Conservation (phyloP, 2,113 vertebrate genomes). For the Eublepharis macularius region DNA sequence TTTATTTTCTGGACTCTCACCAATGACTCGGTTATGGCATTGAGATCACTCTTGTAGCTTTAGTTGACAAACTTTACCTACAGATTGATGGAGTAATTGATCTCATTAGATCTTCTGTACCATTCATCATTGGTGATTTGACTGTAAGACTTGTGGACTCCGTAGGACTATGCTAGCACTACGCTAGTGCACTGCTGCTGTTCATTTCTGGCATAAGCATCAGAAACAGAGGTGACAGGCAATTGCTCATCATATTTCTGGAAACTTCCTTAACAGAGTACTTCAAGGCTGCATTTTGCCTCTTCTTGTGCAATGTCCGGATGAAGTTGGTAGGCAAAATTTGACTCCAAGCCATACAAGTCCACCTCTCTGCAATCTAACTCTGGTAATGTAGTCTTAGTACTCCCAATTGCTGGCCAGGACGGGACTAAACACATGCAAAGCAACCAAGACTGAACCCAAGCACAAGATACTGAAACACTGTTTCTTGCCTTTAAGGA, state of each 20-base stretch:
- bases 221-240: background rate
- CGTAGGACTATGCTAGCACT: background rate
- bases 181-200: background rate
- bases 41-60: background rate
- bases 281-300: background rate
- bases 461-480: background rate
- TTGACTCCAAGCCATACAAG: background rate
- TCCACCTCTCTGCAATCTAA: background rate
- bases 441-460: background rate
- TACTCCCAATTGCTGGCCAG: background rate
- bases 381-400: background rate
- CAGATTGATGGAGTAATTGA: slow-evolving; percentile 1
- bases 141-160: background rate
- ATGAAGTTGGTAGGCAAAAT: background rate
- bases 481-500: background rate
- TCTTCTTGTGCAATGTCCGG: background rate
- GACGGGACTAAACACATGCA: no score
- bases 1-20: background rate
- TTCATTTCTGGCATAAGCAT: background rate
- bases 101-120: background rate
- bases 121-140: background rate
- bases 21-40: background rate
- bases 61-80: background rate
- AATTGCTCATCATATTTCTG: background rate
- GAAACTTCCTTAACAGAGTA: background rate